Evolutionary conservation across 2,888 invertebrate genomes (phyloP).

Genomic region (Spodoptera littoralis): DNA sequence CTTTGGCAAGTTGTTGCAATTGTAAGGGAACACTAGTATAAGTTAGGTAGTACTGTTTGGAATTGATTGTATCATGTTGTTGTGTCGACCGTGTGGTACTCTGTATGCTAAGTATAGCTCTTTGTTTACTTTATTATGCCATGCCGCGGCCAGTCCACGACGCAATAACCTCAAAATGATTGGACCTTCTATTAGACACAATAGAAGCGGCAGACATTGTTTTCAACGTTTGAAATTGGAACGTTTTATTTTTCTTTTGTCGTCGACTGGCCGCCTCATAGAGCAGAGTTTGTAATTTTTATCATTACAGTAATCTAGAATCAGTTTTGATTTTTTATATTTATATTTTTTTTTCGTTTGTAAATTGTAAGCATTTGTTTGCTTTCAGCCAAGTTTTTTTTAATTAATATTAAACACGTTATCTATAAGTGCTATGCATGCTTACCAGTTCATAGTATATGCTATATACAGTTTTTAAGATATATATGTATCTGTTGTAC

Average conservation of each 20-base stretch:
- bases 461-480: slow-evolving; percentile 82
- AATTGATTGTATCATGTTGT: slow-evolving; percentile 60
- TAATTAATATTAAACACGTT: slow-evolving; percentile 61
- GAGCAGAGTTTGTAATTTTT: slow-evolving; percentile 42
- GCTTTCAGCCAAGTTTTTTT: slow-evolving; percentile 82
- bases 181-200: slow-evolving; percentile 35
- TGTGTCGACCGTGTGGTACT: slow-evolving; percentile 72
- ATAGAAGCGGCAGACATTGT: slow-evolving; percentile 47
- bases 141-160: slow-evolving; percentile 24
- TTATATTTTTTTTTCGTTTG: slow-evolving; percentile 73
- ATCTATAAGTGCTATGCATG: slow-evolving; percentile 85
- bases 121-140: slow-evolving; percentile 55
- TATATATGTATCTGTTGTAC: slow-evolving; percentile 86
- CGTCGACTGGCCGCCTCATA: slow-evolving; percentile 28
- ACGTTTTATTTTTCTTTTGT: background rate
- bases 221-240: slow-evolving; percentile 2
- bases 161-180: slow-evolving; percentile 12
- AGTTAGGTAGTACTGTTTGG: slow-evolving; percentile 61
- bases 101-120: slow-evolving; percentile 69
- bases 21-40: slow-evolving; percentile 54
- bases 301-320: slow-evolving; percentile 56
- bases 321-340: slow-evolving; percentile 47
- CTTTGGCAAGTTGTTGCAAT: slow-evolving; percentile 45
- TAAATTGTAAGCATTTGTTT: slow-evolving; percentile 89
- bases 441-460: slow-evolving; percentile 87